Evolutionary conservation across 2,888 invertebrate species (phyloP).

Genomic region (Mythimna impura): DNA sequence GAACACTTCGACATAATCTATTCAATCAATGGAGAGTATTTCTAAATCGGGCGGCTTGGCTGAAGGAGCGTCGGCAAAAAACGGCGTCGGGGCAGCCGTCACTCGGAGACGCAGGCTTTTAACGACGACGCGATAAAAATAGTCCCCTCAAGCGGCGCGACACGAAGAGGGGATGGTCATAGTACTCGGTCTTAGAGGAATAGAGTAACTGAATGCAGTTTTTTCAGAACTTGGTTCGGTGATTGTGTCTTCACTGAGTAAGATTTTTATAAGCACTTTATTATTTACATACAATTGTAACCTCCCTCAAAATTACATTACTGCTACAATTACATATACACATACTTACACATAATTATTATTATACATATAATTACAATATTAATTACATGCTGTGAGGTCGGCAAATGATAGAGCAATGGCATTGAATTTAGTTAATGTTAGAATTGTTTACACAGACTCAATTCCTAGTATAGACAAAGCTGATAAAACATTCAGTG

Average conservation of each 20-base stretch:
- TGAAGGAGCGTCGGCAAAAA: constrained; percentile 35
- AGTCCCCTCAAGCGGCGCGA: constrained; percentile 9
- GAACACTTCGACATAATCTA: constrained; percentile 42
- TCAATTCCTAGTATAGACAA: too few relatives aligned
- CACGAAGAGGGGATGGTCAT: background rate
- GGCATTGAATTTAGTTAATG: too few relatives aligned
- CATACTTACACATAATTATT: too few relatives aligned
- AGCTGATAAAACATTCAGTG: background rate
- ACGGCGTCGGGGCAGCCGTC: constrained; percentile 37
- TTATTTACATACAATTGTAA: too few relatives aligned
- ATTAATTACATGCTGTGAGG: too few relatives aligned
- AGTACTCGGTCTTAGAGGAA: constrained; percentile 15
- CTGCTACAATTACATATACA: too few relatives aligned
- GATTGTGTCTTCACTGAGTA: background rate
- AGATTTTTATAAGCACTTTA: too few relatives aligned
- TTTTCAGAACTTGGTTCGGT: background rate
- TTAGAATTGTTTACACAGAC: too few relatives aligned
- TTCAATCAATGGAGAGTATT: constrained; percentile 51
- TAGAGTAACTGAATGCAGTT: background rate
- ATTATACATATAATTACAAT: too few relatives aligned
- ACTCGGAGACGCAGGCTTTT: constrained; percentile 57
- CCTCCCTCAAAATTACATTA: too few relatives aligned
- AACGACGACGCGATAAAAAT: constrained; percentile 61
- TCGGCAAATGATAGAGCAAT: too few relatives aligned
- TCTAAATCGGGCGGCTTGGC: constrained; percentile 45